Evolutionary conservation across 2,888 invertebrate genomes (phyloP).

Genomic region (Tenthredo livida): DNA sequence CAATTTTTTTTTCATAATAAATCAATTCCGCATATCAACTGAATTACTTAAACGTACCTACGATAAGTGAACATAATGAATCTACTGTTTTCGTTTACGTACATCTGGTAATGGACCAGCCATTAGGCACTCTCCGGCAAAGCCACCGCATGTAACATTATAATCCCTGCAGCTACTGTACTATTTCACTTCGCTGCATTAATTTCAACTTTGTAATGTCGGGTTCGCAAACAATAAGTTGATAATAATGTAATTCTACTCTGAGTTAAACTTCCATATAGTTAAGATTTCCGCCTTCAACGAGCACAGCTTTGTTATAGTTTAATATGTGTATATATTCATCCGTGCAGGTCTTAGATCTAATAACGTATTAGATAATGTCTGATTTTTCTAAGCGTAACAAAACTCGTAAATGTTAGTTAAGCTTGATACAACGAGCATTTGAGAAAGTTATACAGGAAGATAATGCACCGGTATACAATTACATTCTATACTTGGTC

Average conservation of each 20-base stretch:
- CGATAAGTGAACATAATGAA: conserved; percentile 33
- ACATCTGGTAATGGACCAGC: conserved; percentile 27
- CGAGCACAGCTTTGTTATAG: not conserved
- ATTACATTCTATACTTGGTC: conserved; percentile 34
- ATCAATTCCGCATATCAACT: not conserved
- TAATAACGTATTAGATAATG: conserved; percentile 27
- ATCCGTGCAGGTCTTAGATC: not conserved
- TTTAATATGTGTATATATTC: not conserved
- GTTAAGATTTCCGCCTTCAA: not conserved
- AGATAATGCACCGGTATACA: conserved; percentile 37
- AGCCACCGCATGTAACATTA: not conserved
- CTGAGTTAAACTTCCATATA: conserved; percentile 9
- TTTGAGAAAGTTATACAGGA: conserved; percentile 35
- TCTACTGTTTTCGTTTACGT: conserved; percentile 28
- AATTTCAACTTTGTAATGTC: conserved; percentile 32
- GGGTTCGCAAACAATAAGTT: conserved; percentile 21
- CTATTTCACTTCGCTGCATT: conserved; percentile 18
- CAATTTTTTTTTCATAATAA: not conserved
- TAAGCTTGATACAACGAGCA: not conserved
- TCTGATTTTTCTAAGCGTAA: conserved; percentile 12
- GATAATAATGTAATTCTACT: conserved; percentile 27
- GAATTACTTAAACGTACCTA: not conserved
- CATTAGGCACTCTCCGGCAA: not conserved
- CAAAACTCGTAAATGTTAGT: conserved; percentile 16
- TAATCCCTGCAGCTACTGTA: conserved; percentile 14